Base-by-base conservation (phyloP, 1,140 invertebrate genomes). In the Drosophila yakuba region DNA sequence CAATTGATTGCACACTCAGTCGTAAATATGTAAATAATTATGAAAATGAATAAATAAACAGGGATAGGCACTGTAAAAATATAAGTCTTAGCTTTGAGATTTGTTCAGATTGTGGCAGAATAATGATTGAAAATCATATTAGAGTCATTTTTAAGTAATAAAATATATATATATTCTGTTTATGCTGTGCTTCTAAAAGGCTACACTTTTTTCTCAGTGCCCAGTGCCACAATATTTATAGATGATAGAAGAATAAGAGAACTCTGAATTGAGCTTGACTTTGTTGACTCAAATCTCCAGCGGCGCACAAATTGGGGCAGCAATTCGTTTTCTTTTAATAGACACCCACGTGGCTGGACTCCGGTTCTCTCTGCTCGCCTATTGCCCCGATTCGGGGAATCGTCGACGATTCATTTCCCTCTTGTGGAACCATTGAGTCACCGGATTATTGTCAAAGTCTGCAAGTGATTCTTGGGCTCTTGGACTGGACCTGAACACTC, bases 391-490 rank as follows among this genome's bases (percentile, higher is more conserved):
- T 7, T 20, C 20, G 20, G 20, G 28, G 47, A 14, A 8, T 51
- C 25, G n/a, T n/a, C 48, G 7, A 11, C 14, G 25, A 12, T 41
- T 48, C 36, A 48, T 57, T 68, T 68, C 35, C 43, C 63, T 23
- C 17, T 38, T 56, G 25, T 28, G 62, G 6, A 32, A 64, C 64
- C 32, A 52, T 48, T 50, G 63, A 66, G 45, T 44, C 59, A 35
- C 43, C 12, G 36, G 76, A 69, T 73, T 79, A 88, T 77, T 86
- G 82, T 88, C 82, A 86, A 81, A 81, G 82, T 72, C 73, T 81
- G 76, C 35, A 47, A 55, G 57, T 60, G 55, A 54, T 57, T 67
- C 54, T 68, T 59, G 74, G 56, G 61, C 66, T 60, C 25, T 58
- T 45, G 52, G 43, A 17, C 32, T 32, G 32, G 32, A 32, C 17